Evolutionary conservation across 2,797 vertebrate genomes (phyloP), one percentile per base, ranked within the genome.

Genomic region (Spinus pinus): DNA sequence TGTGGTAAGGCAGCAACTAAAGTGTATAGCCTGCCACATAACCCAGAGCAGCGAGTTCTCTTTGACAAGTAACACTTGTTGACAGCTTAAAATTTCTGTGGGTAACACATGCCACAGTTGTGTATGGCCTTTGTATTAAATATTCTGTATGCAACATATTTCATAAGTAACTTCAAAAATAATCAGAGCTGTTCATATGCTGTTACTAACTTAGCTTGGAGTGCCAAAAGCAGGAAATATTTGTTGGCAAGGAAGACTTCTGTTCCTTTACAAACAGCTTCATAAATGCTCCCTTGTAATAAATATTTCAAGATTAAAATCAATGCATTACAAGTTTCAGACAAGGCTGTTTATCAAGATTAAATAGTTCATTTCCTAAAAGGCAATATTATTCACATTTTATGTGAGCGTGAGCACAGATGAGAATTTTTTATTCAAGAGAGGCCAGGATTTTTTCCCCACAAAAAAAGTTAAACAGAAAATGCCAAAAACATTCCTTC

Each of bases 1-100:
- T 91, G 85, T 81, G 91, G 87, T 72, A 95, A 93, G 93, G 94
- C 93, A 95, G 86, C 64, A 56, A 35, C 78, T 88, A 56, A 69
- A 93, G 46, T 54, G 77, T 72, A 30, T 3, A 89, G 88, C 57
- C 58, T 90, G 72, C 44, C 75, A 56, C 47, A 35, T 31, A 81
- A 90, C 73, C 73, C 80, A n/a, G 85, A 82, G 87, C 85, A 94
- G 82, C 4, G 0, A 62, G 79, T 74, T 87, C 72, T 74, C 81
- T 91, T 67, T 94, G 86, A 39, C 82, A 88, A 88, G 46, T 83
- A 61, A 81, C 44, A 9, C 87, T 81, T 84, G 85, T 49, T 93
- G 89, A 92, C 88, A 86, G 93, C 85, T 90, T 88, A 24, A 58
- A 61, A 78, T 69, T 84, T 87, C 50, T 92, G 44, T n/a, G 61